These are phyloP conservation scores for Oplegnathus fasciatus DNA, from an alignment of 2,113 vertebrate genomes.

Conservation along the genomic window DNA sequence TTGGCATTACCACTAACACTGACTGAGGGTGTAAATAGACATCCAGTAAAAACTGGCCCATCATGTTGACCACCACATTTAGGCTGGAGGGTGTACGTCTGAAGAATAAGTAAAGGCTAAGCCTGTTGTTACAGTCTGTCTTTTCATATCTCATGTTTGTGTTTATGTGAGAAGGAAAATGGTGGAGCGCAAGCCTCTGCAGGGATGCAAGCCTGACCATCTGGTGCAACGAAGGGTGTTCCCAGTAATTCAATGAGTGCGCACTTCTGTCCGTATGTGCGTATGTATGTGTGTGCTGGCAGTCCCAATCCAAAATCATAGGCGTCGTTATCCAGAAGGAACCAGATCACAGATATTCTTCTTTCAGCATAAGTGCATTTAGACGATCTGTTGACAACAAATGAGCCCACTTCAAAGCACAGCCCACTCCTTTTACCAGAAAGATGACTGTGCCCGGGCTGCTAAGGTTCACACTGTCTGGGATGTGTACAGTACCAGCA, in stretches of 20 bases:
- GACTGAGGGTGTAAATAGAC: not conserved
- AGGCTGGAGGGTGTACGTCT: not conserved
- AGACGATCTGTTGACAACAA: slow-evolving; percentile 42
- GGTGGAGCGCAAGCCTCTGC: slow-evolving; percentile 21
- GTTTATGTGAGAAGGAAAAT: slow-evolving; percentile 3
- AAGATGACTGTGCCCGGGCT: slow-evolving; percentile 9
- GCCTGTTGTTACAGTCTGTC: not conserved
- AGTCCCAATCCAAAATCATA: slow-evolving; percentile 18
- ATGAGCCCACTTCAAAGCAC: slow-evolving; percentile 36
- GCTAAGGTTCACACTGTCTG: slow-evolving; percentile 20
- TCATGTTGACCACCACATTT: not conserved
- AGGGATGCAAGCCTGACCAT: slow-evolving; percentile 61
- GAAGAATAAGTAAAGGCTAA: not conserved
- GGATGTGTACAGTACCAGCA: slow-evolving; percentile 20
- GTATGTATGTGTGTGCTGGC: slow-evolving; percentile 25
- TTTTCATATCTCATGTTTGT: not conserved
- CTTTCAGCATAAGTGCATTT: slow-evolving; percentile 38
- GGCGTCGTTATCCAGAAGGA: slow-evolving; percentile 33
- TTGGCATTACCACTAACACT: not conserved
- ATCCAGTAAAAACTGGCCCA: not conserved
- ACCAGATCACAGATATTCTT: slow-evolving; percentile 35
- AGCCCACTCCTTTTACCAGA: slow-evolving; percentile 45
- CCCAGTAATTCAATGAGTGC: slow-evolving; percentile 20
- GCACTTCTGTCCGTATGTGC: slow-evolving; percentile 5
- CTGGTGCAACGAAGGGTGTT: slow-evolving; percentile 58